Base-by-base conservation (phyloP, 2,113 vertebrate genomes). In the Lampris incognitus region DNA sequence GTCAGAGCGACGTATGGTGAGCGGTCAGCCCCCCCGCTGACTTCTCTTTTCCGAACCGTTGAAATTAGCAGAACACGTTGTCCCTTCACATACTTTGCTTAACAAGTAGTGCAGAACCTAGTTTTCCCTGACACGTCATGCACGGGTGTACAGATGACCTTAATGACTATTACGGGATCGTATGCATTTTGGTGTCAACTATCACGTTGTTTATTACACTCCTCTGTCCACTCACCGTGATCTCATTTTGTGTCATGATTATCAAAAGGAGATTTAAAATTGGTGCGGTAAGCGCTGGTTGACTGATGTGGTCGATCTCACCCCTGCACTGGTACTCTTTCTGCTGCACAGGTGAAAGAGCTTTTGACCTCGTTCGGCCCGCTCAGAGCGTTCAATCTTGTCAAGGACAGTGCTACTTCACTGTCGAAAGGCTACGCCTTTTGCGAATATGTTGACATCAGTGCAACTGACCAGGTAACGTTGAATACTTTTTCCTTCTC, bases 381-480 rank as follows among this genome's bases (percentile, higher is more conserved):
- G 0, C 92, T 95, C 63, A 95, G 94, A 88, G 94, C 94, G 51
- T 95, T 95, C 90, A 95, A 95, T 41, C 92, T 95, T 3, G 94
- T 95, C 84, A 95, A 95, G 85, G 94, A 95, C 93, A 94, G 94
- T 84, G 91, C 94, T 69, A 95, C 94, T 39, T 95, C 93, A 66
- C 90, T 94, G 89, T 95, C 94, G 1, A 95, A 95, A 85, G 94
- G 94, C 76, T 95, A 95, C 74, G 93, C 94, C 87, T 95, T 95
- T 70, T 95, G 94, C 57, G 94, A 95, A 78, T 95, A 95, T 1
- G 93, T 94, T 0, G 94, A 95, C 72, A 49, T 94, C 87, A 81
- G 91, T 66, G 92, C 93, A 67, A 95, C 94, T 3, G 94, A 95
- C 56, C 94, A 95, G 92, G 94, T 95, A 83, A 49, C 1, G 0